phyloP scores from a whole-genome alignment of 2,113 vertebrate genomes.

The Pholis gunnellus region DNA sequence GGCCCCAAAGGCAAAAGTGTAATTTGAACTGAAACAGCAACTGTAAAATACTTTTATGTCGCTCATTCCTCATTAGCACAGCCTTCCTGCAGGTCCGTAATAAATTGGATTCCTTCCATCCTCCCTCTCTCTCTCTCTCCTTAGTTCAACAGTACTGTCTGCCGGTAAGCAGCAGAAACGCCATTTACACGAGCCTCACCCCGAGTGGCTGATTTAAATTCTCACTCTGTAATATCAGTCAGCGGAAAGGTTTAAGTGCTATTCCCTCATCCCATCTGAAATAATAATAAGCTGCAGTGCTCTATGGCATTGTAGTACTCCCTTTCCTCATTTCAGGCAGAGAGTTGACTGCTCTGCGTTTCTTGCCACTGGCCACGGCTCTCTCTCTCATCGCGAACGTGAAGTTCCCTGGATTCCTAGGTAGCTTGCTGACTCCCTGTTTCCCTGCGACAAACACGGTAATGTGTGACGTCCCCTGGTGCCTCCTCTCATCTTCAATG shows the following conservation, averaged over 20 bases:
- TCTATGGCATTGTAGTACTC: conserved; percentile 52
- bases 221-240: conserved; percentile 63
- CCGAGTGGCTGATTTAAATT: conserved; percentile 70
- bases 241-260: conserved; percentile 66
- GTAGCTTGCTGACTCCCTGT: conserved; percentile 21
- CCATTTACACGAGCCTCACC: conserved; percentile 60
- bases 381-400: conserved; percentile 9
- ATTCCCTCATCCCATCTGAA: conserved; percentile 66
- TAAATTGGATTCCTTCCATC: conserved; percentile 56
- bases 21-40: conserved; percentile 66
- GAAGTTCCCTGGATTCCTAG: conserved; percentile 23
- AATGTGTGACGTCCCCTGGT: conserved; percentile 38
- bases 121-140: conserved; percentile 31
- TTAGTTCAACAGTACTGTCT: conserved; percentile 43
- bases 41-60: conserved; percentile 66
- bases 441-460: conserved; percentile 49
- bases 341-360: conserved; percentile 16
- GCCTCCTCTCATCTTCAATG: conserved; percentile 38
- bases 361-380: conserved; percentile 39
- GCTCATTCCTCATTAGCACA: conserved; percentile 67
- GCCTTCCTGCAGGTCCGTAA: conserved; percentile 52
- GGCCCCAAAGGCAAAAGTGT: conserved; percentile 52
- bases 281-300: conserved; percentile 70
- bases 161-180: conserved; percentile 44
- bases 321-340: conserved; percentile 52